phyloP scores from a whole-genome alignment of 2,888 invertebrate species.

The Zelleria hepariella region DNA sequence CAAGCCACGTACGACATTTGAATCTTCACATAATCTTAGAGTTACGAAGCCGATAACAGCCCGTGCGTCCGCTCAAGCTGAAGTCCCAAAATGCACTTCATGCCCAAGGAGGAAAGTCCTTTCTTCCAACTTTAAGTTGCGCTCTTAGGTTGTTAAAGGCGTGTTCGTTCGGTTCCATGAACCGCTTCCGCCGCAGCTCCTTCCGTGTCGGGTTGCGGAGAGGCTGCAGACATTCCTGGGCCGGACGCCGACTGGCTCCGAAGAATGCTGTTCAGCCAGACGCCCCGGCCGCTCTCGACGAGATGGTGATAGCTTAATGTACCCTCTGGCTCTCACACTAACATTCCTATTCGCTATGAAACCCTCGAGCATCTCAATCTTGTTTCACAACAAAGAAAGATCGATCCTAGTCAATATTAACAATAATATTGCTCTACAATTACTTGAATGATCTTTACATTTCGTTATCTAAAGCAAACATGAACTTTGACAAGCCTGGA shows the following conservation, averaged over 20 bases:
- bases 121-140: slow-evolving; percentile 13
- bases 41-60: slow-evolving; percentile 24
- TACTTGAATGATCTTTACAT: slow-evolving; percentile 5
- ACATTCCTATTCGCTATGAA: slow-evolving; percentile 35
- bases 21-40: slow-evolving; percentile 18
- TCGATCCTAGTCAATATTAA: too few relatives aligned
- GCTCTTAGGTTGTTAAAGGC: slow-evolving; percentile 25
- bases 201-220: slow-evolving; percentile 67
- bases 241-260: slow-evolving; percentile 50
- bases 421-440: slow-evolving; percentile 5
- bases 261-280: slow-evolving; percentile 58
- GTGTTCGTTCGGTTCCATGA: slow-evolving; percentile 42
- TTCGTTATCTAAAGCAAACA: slow-evolving; percentile 9
- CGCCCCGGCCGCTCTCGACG: slow-evolving; percentile 9
- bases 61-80: slow-evolving; percentile 20
- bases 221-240: slow-evolving; percentile 48
- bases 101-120: slow-evolving; percentile 15
- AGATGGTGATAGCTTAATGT: slow-evolving; percentile 59
- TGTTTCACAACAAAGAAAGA: not conserved
- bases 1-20: slow-evolving; percentile 20
- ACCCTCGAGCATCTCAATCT: not conserved
- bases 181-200: slow-evolving; percentile 68
- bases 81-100: slow-evolving; percentile 17
- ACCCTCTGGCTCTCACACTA: slow-evolving; percentile 26
- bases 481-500: slow-evolving; percentile 17